Evolutionary conservation across 1,140 invertebrate species (phyloP).

Genomic region (Rhopalosiphum padi): DNA sequence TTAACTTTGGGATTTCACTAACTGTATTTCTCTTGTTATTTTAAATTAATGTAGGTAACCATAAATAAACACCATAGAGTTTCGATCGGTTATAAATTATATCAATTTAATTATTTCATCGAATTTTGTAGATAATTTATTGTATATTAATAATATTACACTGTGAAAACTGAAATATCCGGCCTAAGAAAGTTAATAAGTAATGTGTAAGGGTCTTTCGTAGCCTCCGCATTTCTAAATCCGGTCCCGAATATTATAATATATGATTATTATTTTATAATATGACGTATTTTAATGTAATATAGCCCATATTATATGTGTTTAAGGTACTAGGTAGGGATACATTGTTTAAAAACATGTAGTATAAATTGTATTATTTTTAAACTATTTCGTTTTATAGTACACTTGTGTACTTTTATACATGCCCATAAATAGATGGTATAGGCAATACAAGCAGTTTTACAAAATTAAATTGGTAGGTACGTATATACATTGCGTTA

Average conservation of each 20-base stretch:
- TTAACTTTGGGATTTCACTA: not conserved
- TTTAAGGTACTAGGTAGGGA: not conserved
- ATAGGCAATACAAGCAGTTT: not conserved
- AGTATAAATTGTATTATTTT: not conserved
- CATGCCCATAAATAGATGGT: no score
- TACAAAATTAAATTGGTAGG: not conserved
- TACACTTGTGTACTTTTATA: not conserved
- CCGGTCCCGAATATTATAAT: not conserved
- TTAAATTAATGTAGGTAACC: not conserved
- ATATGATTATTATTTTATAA: not conserved
- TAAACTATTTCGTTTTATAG: not conserved
- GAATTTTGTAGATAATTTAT: not conserved
- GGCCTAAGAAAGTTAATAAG: slow-evolving; percentile 6
- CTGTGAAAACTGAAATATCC: not conserved
- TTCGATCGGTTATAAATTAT: slow-evolving; percentile 6
- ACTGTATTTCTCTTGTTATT: not conserved
- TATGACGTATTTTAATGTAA: not conserved
- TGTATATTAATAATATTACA: not conserved
- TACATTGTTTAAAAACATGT: not conserved
- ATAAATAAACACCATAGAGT: not conserved
- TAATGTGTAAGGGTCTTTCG: not conserved
- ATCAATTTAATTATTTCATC: not conserved
- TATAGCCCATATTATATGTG: not conserved
- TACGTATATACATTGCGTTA: not conserved
- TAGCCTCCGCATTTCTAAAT: not conserved